Evolutionary conservation across 2,888 invertebrate genomes (phyloP).

Genomic region (Hypolimnas misippus): DNA sequence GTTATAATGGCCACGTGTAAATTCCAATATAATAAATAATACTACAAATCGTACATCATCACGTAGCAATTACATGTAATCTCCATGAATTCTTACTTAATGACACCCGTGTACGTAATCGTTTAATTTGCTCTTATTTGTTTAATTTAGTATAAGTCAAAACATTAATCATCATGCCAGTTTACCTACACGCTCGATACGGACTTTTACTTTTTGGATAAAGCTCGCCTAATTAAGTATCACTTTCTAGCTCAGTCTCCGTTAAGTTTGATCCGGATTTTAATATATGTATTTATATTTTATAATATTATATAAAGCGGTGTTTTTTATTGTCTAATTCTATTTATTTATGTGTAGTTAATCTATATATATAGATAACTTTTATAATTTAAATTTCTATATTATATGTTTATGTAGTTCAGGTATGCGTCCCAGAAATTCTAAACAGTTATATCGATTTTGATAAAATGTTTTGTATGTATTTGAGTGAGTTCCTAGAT

Average conservation of each 20-base stretch:
- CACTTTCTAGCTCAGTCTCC: conserved; percentile 12
- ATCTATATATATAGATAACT: too few species aligned
- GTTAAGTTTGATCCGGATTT: not conserved
- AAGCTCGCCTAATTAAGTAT: conserved; percentile 23
- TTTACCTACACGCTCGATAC: not conserved
- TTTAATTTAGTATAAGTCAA: conserved; percentile 26
- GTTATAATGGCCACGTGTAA: conserved; percentile 55
- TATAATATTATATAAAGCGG: too few species aligned
- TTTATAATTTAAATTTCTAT: too few species aligned
- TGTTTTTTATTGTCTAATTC: too few species aligned
- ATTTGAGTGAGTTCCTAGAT: too few species aligned
- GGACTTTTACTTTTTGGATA: conserved; percentile 28
- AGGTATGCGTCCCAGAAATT: too few species aligned
- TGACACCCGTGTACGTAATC: conserved; percentile 47
- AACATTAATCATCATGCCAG: conserved; percentile 19
- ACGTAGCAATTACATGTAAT: conserved; percentile 55
- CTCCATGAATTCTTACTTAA: conserved; percentile 57
- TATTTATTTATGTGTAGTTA: too few species aligned
- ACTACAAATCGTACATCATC: conserved; percentile 50
- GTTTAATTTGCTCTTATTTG: conserved; percentile 43
- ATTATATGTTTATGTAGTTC: too few species aligned
- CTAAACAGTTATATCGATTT: too few species aligned
- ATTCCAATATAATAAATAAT: conserved; percentile 52
- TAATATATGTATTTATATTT: not conserved
- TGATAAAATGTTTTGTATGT: too few species aligned